Conservation (phyloP, 2,888 invertebrate genomes). For the Pedicia rivosa region DNA sequence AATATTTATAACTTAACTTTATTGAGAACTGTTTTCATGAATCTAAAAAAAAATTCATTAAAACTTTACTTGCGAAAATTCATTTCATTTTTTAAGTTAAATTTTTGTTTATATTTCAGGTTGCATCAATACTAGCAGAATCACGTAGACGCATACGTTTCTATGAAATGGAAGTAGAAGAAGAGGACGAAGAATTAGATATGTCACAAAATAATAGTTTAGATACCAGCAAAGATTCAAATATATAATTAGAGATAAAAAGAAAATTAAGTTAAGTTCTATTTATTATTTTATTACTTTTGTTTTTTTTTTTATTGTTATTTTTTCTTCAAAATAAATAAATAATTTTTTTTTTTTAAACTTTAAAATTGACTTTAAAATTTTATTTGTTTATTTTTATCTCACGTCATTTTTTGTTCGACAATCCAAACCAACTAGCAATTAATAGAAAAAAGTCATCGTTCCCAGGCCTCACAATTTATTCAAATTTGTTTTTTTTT, state of each 20-base stretch:
- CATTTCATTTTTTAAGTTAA: neutral
- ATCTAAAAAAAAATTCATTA: too few relatives aligned
- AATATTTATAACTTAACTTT: too few relatives aligned
- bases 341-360: too few relatives aligned
- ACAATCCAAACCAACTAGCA: too few relatives aligned
- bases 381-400: too few relatives aligned
- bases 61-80: neutral
- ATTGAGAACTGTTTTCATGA: too few relatives aligned
- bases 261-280: neutral
- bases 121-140: conserved; percentile 70
- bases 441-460: too few relatives aligned
- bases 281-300: conserved; percentile 1
- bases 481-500: too few relatives aligned
- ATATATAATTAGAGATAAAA: neutral
- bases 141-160: conserved; percentile 65
- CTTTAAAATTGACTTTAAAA: too few relatives aligned
- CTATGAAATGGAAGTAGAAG: conserved; percentile 87
- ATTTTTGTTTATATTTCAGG: conserved; percentile 21
- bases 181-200: conserved; percentile 70
- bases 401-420: too few relatives aligned
- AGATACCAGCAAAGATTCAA: conserved; percentile 19
- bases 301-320: conserved; percentile 1
- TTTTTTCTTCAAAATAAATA: too few relatives aligned
- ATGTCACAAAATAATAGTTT: conserved; percentile 28
- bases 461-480: too few relatives aligned